phyloP scores from a whole-genome alignment of 1,140 invertebrate genomes.

The Calephelis nemesis region DNA sequence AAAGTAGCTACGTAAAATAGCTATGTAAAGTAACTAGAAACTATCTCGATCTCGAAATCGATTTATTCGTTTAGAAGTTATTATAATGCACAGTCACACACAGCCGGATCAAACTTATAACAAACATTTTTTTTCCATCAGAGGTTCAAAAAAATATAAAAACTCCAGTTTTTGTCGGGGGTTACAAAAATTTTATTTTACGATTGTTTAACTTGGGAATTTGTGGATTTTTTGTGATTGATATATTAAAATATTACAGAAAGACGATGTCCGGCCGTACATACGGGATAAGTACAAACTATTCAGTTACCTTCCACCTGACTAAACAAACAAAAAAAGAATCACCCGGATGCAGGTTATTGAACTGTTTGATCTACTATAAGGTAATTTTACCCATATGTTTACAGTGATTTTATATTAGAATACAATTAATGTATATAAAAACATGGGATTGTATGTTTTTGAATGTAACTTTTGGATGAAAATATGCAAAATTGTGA shows the following conservation, averaged over 20 bases:
- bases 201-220: no score
- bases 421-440: slow-evolving; percentile 1
- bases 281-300: slow-evolving; percentile 94
- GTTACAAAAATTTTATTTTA: no score
- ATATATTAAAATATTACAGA: slow-evolving; percentile 79
- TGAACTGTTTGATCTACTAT: slow-evolving; percentile 10
- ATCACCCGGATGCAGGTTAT: background rate
- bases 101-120: no score
- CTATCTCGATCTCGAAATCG: no score
- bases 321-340: slow-evolving; percentile 76
- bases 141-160: no score
- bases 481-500: background rate
- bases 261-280: slow-evolving; percentile 94
- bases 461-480: background rate
- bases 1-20: no score
- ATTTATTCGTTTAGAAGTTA: no score
- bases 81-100: no score
- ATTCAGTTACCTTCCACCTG: slow-evolving; percentile 92
- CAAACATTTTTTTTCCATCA: no score
- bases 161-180: no score
- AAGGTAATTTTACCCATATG: slow-evolving; percentile 8
- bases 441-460: background rate
- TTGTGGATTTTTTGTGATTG: background rate
- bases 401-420: slow-evolving; percentile 14
- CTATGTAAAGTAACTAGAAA: no score